A percentile compares a stretch with the other conserved stretches of the same genome.
phyloP scores from a whole-genome alignment of 1,140 invertebrate genomes.

The Teleopsis dalmanni region DNA sequence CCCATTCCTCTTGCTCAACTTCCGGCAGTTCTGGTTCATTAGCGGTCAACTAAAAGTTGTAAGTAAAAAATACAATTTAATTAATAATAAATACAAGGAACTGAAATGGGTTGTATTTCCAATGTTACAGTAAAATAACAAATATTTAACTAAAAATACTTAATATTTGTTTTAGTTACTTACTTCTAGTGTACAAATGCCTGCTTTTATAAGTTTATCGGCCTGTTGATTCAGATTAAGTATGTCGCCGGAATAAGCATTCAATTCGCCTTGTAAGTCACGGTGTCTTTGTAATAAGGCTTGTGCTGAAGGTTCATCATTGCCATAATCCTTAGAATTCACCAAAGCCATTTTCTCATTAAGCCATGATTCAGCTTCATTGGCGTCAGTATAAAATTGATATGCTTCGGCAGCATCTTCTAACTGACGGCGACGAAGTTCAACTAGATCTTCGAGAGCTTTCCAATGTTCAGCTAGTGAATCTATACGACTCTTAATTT shows the following conservation, averaged over 20 bases:
- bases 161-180: conserved; percentile 15
- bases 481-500: conserved; percentile 72
- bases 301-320: conserved; percentile 82
- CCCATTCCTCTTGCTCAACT: conserved; percentile 65
- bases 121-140: too few relatives aligned
- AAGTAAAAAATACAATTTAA: too few relatives aligned
- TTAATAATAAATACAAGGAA: too few relatives aligned
- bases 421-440: conserved; percentile 74
- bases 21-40: conserved; percentile 60
- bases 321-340: conserved; percentile 78
- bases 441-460: conserved; percentile 73
- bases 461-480: conserved; percentile 80
- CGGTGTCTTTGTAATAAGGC: conserved; percentile 78
- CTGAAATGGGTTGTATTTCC: too few relatives aligned
- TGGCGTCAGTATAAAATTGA: conserved; percentile 92
- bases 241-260: conserved; percentile 85
- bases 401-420: conserved; percentile 92
- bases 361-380: conserved; percentile 97
- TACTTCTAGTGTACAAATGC: conserved; percentile 67
- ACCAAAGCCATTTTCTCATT: conserved; percentile 86
- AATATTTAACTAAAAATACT: not conserved
- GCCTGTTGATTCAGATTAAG: conserved; percentile 79
- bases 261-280: conserved; percentile 83
- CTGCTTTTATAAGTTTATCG: conserved; percentile 68
- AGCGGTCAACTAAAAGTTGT: conserved; percentile 53